Conservation (phyloP, 2,113 vertebrate genomes). For the Alectura lathami region DNA sequence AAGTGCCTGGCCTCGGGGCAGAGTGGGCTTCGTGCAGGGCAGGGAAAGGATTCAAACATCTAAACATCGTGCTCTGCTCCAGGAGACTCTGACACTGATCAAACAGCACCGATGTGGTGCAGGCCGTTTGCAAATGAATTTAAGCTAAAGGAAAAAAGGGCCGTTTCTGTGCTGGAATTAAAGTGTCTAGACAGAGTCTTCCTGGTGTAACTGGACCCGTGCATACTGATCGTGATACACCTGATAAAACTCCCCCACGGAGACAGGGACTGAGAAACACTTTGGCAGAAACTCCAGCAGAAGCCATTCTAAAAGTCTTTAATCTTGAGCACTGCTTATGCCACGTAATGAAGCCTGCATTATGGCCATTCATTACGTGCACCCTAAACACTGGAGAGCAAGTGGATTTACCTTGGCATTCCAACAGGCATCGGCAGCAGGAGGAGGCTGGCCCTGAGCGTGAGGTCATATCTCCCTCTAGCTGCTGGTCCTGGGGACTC, state of each 20-base stretch:
- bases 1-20: fast-evolving
- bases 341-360: slow-evolving; percentile 1
- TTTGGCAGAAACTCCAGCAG: slow-evolving; percentile 26
- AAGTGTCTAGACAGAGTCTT: slow-evolving; percentile 40
- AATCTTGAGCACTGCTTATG: not conserved
- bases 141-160: not conserved
- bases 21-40: not conserved
- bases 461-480: slow-evolving; percentile 68
- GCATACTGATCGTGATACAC: not conserved
- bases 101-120: not conserved
- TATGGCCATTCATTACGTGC: not conserved
- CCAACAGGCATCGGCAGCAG: not conserved
- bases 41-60: not conserved
- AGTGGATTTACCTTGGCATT: slow-evolving; percentile 1
- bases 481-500: slow-evolving; percentile 60
- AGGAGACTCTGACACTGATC: not conserved
- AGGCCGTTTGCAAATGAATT: not conserved
- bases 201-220: slow-evolving; percentile 17
- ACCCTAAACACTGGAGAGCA: not conserved
- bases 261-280: slow-evolving; percentile 6
- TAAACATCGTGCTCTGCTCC: not conserved
- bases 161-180: slow-evolving; percentile 14
- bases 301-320: slow-evolving; percentile 36
- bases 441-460: not conserved
- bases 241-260: slow-evolving; percentile 46